Evolutionary conservation across 2,888 invertebrate species (phyloP).

Genomic region (Miltochrista miniata): DNA sequence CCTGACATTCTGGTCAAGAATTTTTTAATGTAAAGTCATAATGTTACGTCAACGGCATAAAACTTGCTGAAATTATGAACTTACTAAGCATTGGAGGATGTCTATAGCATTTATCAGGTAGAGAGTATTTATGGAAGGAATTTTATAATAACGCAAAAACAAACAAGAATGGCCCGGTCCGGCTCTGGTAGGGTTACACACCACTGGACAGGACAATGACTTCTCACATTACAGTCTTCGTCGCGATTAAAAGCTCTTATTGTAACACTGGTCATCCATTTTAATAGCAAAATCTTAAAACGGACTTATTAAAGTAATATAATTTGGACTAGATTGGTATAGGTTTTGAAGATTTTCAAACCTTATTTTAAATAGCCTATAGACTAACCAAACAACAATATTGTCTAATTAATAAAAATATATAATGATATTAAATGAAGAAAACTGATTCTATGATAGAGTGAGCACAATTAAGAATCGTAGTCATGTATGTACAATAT

Average conservation of each 20-base stretch:
- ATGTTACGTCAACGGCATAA: constrained; percentile 4
- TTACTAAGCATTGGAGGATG: constrained; percentile 36
- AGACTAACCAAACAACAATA: too few relatives aligned
- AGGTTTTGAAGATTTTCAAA: too few relatives aligned
- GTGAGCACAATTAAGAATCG: too few relatives aligned
- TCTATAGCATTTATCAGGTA: constrained; percentile 24
- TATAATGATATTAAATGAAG: too few relatives aligned
- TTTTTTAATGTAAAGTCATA: constrained; percentile 5
- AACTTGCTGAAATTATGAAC: not conserved
- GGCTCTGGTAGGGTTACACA: constrained; percentile 55
- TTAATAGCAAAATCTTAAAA: not conserved
- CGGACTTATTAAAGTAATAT: too few relatives aligned
- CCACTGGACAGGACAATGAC: constrained; percentile 75
- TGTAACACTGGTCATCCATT: constrained; percentile 9
- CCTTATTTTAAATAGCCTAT: too few relatives aligned
- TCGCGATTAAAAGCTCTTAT: constrained; percentile 27
- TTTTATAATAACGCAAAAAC: constrained; percentile 78
- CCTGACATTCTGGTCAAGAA: not conserved
- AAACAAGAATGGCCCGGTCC: constrained; percentile 68
- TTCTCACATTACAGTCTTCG: constrained; percentile 37
- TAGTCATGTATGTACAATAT: too few relatives aligned
- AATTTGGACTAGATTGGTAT: too few relatives aligned
- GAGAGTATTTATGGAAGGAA: constrained; percentile 49
- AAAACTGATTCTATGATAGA: too few relatives aligned
- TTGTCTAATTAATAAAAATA: too few relatives aligned